phyloP scores from a whole-genome alignment of 2,888 invertebrate genomes.

The Platycheirus rosarum region DNA sequence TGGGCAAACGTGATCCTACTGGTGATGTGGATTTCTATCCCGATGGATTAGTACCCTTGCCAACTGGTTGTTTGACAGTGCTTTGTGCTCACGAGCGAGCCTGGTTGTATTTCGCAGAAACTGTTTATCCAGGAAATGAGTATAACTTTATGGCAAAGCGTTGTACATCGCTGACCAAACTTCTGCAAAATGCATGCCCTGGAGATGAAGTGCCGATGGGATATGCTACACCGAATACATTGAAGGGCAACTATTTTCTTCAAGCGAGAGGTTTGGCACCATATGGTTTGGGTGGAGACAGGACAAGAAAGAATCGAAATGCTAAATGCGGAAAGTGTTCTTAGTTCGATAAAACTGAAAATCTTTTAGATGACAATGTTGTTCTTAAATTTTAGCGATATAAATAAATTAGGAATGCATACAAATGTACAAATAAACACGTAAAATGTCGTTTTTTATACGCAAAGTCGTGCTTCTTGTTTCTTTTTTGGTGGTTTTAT shows the following conservation, averaged over 20 bases:
- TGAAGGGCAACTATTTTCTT: constrained; percentile 80
- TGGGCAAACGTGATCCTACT: constrained; percentile 78
- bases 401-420: too few relatives aligned
- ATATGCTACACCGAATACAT: constrained; percentile 74
- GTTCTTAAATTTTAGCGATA: too few relatives aligned
- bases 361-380: too few relatives aligned
- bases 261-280: background rate
- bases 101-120: constrained; percentile 79
- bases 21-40: constrained; percentile 81
- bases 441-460: too few relatives aligned
- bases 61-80: constrained; percentile 77
- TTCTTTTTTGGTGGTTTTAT: too few relatives aligned
- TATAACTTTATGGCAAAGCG: constrained; percentile 76
- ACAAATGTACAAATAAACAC: too few relatives aligned
- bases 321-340: background rate
- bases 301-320: background rate
- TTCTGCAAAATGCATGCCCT: constrained; percentile 77
- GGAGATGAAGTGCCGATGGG: constrained; percentile 79
- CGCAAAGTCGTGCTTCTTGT: too few relatives aligned
- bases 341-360: background rate
- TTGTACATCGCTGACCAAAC: constrained; percentile 76
- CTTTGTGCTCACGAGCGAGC: constrained; percentile 79
- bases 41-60: constrained; percentile 78
- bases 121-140: constrained; percentile 78
- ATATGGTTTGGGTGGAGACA: constrained; percentile 15